Evolutionary conservation across 2,888 invertebrate genomes (phyloP), one percentile per base, ranked within the genome.

Genomic region (Doris montereyensis): DNA sequence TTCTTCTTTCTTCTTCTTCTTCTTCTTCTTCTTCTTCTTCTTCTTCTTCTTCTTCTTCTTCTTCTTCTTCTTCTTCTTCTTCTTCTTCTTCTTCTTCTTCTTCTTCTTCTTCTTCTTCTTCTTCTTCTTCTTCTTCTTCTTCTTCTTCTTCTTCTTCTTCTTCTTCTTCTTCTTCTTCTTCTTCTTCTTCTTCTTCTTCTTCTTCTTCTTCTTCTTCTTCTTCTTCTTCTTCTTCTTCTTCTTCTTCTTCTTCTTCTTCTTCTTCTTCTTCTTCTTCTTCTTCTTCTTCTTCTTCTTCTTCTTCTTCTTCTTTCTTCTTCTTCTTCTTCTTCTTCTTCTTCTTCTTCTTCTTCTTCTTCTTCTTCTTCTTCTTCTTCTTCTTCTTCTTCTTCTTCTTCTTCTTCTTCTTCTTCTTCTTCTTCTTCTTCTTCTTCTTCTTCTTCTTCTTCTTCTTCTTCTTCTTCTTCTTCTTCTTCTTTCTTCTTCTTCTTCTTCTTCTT

Each of bases 381-480:
- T 3, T 60, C 60, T 60, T 3, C 24, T 2, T 60, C 4, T 60
- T 24, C 24, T 3, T 60, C 60, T 60, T 3, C 24, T 24, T 60
- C 4, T 60, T 24, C 24, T 3, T 60, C 60, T 60, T 24, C 24
- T 70, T 4, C 35, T 77, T 13, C 72, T 73, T 30, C 72, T 62
- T 26, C 35, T 62, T 21, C 62, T 78, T 2, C 65, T 78, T 1
- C 30, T 65, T 5, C 62, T 78, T 28, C 72, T 72, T 30, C 60
- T 74, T 17, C 34, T 78, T 10, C 58, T 78, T 26, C 72, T 71
- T 41, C 32, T 73, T 10, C 60, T 72, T 21, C 72, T 78, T 62
- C 62, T 78, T 30, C 30, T 68, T 21, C 41, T 34, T 30, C 72
- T 72, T 30, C 35, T 78, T 28, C 21, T 67, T 60, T 24, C 24